Percentiles rank a stretch among this genome's conserved stretches.
Evolutionary conservation across 2,797 vertebrate genomes (phyloP).

Genomic region (Fringilla coelebs): DNA sequence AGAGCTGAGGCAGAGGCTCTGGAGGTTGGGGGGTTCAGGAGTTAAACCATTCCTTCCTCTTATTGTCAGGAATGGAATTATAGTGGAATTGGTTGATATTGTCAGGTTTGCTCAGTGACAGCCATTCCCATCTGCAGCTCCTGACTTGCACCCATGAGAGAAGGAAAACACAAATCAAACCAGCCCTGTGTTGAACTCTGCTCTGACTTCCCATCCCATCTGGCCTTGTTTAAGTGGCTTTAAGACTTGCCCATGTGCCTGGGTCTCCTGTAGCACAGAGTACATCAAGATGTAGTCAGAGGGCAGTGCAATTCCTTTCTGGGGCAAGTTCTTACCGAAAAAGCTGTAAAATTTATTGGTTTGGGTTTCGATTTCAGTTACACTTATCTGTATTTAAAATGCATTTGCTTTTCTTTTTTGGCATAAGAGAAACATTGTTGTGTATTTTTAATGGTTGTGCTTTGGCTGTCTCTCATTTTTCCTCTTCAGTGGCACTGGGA

Average conservation of each 20-base stretch:
- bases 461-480: not conserved
- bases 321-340: not conserved
- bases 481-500: constrained; percentile 42
- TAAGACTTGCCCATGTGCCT: not conserved
- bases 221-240: not conserved
- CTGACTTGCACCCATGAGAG: not conserved
- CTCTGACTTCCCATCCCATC: accelerated
- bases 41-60: not conserved
- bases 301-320: not conserved
- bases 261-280: not conserved
- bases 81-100: not conserved
- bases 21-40: not conserved
- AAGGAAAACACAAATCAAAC: not conserved
- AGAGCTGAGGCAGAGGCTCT: not conserved
- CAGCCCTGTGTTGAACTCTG: not conserved
- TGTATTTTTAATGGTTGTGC: constrained; percentile 15
- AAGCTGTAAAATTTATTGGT: not conserved
- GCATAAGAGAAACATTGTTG: not conserved
- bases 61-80: not conserved
- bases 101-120: not conserved
- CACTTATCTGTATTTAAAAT: not conserved
- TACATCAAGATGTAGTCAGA: not conserved
- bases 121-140: not conserved
- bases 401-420: not conserved
- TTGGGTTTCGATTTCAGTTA: not conserved